Evolutionary conservation across 2,797 vertebrate species (phyloP), one percentile per base, ranked within the genome.

Genomic region (Argyrosomus regius): DNA sequence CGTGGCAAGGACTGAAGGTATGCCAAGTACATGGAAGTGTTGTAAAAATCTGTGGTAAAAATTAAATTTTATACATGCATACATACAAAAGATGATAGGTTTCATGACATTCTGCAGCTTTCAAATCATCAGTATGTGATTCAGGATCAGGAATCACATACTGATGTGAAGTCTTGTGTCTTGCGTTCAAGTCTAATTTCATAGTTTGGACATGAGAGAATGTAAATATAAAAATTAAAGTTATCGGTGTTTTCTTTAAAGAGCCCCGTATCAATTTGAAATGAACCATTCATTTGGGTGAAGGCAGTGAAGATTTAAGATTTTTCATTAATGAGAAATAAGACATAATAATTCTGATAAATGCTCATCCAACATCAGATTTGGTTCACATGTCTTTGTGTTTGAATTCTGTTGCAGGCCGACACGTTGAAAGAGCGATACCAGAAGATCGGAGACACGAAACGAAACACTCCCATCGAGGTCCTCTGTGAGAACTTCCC

Each of bases 1-100:
- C 98, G 57, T 99, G 98, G 98, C 98, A 99, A 93, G 98, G 98
- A 87, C 91, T 99, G 58, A 99, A 99, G 97, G 98, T 99, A 96
- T 31, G 85, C 39, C 22, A 12, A 46, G 17, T 35, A 26, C 72
- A 74, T 46, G 6, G 26, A 72, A 10, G 35, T 62, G 43, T 61
- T 69, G 10, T 22, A 52, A 18, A 67, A 67, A 35, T 71, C 46
- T 45, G 43, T 66, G 2, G 13, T 0, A 31, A 54, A 52, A 39
- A 64, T 6, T 16, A 4, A 3, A 17, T 60, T 66, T 70, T 39
- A 22, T 54, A 5, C 22, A 2, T 77, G 6, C 54, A n/a, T 6
- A 39, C 72, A 18, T 39, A 52, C 43, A 16, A 56, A 0, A n/a
- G 54, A 28, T 49, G n/a, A 63, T 3, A 3, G 60, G 26, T 65